Conservation (phyloP, 2,888 invertebrate genomes). For the Itoplectis maculator region DNA sequence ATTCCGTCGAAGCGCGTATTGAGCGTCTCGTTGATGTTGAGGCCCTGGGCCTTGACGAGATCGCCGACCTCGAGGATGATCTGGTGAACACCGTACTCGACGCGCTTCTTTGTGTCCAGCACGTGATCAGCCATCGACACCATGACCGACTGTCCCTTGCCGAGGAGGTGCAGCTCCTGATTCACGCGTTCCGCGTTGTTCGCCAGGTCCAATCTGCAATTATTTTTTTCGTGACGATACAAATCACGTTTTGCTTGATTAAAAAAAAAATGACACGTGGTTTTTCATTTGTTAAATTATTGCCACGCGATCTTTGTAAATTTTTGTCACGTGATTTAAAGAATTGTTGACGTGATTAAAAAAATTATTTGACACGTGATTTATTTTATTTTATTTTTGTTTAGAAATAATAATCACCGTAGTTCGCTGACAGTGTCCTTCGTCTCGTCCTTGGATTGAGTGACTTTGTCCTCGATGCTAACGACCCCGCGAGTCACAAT, state of each 20-base stretch:
- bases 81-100: slow-evolving; percentile 94
- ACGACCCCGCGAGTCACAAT: slow-evolving; percentile 82
- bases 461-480: slow-evolving; percentile 86
- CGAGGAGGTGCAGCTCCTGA: slow-evolving; percentile 85
- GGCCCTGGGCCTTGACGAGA: slow-evolving; percentile 88
- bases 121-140: slow-evolving; percentile 94
- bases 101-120: slow-evolving; percentile 92
- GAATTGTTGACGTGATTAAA: no score
- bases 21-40: slow-evolving; percentile 88
- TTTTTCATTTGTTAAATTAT: no score
- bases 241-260: slow-evolving; percentile 11
- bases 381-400: slow-evolving; percentile 13
- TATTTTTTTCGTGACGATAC: neutral
- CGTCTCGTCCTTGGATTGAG: slow-evolving; percentile 86
- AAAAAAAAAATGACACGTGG: slow-evolving; percentile 6
- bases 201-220: slow-evolving; percentile 77
- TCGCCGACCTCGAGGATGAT: slow-evolving; percentile 91
- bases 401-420: slow-evolving; percentile 83
- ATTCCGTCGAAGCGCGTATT: slow-evolving; percentile 90
- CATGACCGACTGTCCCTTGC: slow-evolving; percentile 91
- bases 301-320: no score
- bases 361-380: neutral
- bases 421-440: slow-evolving; percentile 87
- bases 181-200: slow-evolving; percentile 78
- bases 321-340: no score